Evolutionary conservation across 1,140 invertebrate genomes (phyloP).

Genomic region (Brachionus angularis): DNA sequence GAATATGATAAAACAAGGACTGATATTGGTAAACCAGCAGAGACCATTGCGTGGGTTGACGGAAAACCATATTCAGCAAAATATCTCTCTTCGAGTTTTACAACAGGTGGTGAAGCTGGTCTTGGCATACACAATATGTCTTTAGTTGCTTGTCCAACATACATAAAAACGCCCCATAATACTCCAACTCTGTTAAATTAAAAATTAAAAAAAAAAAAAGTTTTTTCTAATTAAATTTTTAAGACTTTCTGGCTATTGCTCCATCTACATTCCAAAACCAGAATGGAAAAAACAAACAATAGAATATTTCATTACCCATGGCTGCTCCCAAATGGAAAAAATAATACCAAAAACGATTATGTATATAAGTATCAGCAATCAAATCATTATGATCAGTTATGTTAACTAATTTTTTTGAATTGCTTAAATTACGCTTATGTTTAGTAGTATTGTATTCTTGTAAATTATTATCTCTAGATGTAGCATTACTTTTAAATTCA

Average conservation of each 20-base stretch:
- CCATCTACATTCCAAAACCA: constrained; percentile 44
- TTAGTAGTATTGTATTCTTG: background rate
- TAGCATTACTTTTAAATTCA: background rate
- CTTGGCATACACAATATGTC: constrained; percentile 79
- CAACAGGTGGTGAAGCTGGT: constrained; percentile 73
- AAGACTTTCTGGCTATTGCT: constrained; percentile 34
- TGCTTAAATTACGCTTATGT: background rate
- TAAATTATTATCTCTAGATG: background rate
- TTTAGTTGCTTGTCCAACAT: constrained; percentile 71
- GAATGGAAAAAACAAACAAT: constrained; percentile 43
- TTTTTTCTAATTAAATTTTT: background rate
- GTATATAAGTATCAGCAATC: constrained; percentile 23
- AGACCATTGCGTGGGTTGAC: constrained; percentile 84
- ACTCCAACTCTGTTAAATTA: background rate
- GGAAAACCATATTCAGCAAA: constrained; percentile 90
- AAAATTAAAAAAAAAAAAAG: background rate
- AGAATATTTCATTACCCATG: constrained; percentile 43
- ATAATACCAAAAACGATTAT: constrained; percentile 44
- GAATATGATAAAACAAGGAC: constrained; percentile 18
- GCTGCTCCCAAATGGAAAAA: constrained; percentile 43
- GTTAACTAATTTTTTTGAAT: constrained; percentile 1
- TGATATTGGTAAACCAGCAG: constrained; percentile 42
- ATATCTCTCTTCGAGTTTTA: constrained; percentile 72
- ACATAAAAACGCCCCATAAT: constrained; percentile 77
- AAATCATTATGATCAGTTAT: constrained; percentile 21